Base-by-base conservation (phyloP, 2,113 vertebrate species). In the Proterorhinus semilunaris region DNA sequence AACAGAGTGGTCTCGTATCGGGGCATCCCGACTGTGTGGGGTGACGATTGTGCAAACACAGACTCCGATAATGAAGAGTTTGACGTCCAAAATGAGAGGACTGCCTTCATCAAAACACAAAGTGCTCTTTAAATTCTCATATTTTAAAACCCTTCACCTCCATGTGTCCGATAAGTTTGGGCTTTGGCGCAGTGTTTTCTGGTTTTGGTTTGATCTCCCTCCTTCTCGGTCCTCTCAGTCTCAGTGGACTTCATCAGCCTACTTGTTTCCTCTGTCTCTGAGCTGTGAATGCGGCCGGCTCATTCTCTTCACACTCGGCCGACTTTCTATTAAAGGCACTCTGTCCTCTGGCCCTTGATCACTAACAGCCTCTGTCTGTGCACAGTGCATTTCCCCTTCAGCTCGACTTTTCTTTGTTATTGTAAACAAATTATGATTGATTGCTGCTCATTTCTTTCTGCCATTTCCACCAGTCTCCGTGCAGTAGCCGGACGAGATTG, bases 81-180 rank as follows among this genome's bases (percentile, higher is more conserved):
- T 0, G 95, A 94, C 85, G 86, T 86, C 78, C 95, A 94, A 76
- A 94, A 91, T 17, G 97, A 99, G 93, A 96, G 95, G 93, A 98
- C 96, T 94, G 95, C 96, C 93, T 99, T 99, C 83, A 96, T 99
- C 92, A 99, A 95, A 94, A 97, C 96, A 93, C 97, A 98, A 96
- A 98, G 97, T 93, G 94, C 94, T 94, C 96, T 99, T 94, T 99
- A 96, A 96, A 90, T 81, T 79, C 62, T 74, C 51, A 74, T 68
- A 72, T 74, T 82, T 84, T 85, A 78, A 74, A 74, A 63, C 44
- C 54, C 72, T 55, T 52, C 61, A 48, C 51, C 52, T 57, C 49
- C 64, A 64, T 78, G 65, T 54, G 55, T 75, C 76, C 68, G 68
- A 74, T 82, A 55, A 75, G 73, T 82, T 70, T 68, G 67, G 81